These are phyloP conservation scores for Megaustenia siamemsis DNA, from an alignment of 2,888 invertebrate genomes.

Conservation along the genomic window DNA sequence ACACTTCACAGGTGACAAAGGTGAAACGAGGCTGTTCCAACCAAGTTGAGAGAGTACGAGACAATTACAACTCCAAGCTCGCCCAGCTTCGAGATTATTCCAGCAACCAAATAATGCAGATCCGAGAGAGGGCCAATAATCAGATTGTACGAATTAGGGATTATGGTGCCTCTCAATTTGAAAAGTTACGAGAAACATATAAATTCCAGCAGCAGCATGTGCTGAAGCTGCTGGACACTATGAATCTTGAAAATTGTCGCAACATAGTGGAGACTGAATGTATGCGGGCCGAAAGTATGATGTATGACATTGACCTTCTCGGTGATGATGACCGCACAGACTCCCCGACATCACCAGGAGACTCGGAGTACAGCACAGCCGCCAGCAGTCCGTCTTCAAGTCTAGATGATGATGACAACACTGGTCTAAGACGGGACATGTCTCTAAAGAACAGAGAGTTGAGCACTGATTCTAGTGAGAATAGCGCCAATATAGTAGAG, in stretches of 20 bases:
- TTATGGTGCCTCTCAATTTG: constrained; percentile 94
- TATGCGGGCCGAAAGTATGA: constrained; percentile 89
- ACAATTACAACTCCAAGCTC: constrained; percentile 92
- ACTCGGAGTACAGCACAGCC: constrained; percentile 71
- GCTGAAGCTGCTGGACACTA: constrained; percentile 94
- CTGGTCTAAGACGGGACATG: not conserved
- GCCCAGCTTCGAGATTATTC: constrained; percentile 95
- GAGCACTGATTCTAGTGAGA: constrained; percentile 36
- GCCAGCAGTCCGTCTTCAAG: constrained; percentile 64
- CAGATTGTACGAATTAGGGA: constrained; percentile 96
- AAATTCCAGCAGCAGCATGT: constrained; percentile 97
- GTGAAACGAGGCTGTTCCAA: constrained; percentile 95
- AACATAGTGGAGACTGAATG: constrained; percentile 80
- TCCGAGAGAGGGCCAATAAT: constrained; percentile 96
- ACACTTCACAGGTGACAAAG: constrained; percentile 91
- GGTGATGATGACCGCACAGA: constrained; percentile 52
- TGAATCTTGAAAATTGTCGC: constrained; percentile 94
- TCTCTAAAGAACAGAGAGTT: constrained; percentile 14
- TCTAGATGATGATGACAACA: constrained; percentile 17
- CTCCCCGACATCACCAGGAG: constrained; percentile 57
- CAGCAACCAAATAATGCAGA: constrained; percentile 93
- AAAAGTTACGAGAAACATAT: constrained; percentile 93
- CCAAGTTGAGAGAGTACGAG: constrained; percentile 96
- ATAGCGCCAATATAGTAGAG: not conserved
- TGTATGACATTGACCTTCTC: constrained; percentile 63